Percentiles rank a stretch among this genome's conserved stretches.
These are phyloP conservation scores for Tachysurus fulvidraco DNA, from an alignment of 2,113 vertebrate genomes.

Conservation along the genomic window DNA sequence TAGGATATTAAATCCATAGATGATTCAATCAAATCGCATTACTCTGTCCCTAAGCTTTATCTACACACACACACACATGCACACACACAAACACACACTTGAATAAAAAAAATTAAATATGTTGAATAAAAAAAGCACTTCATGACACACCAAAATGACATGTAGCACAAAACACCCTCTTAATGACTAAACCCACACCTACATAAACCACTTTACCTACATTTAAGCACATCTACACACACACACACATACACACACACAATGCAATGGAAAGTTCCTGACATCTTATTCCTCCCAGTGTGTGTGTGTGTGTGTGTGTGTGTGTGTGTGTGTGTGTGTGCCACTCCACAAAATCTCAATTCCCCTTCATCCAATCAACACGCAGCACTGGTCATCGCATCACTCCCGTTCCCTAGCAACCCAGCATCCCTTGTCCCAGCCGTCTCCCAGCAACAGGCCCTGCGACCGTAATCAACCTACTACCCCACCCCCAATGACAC, in stretches of 20 bases:
- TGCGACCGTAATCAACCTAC: conserved; percentile 78
- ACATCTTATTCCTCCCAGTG: background rate
- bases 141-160: background rate
- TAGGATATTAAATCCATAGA: conserved; percentile 77
- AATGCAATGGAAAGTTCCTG: background rate
- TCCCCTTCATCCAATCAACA: conserved; percentile 69
- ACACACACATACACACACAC: conserved; percentile 25
- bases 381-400: conserved; percentile 74
- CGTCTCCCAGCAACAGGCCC: conserved; percentile 78
- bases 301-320: background rate
- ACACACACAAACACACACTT: conserved; percentile 28
- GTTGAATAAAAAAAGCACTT: background rate
- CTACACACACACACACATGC: background rate
- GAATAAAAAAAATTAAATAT: conserved; percentile 20
- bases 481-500: conserved; percentile 59
- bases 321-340: conserved; percentile 25
- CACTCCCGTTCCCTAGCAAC: conserved; percentile 75
- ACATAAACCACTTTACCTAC: background rate
- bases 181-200: background rate
- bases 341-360: conserved; percentile 68
- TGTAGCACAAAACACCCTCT: background rate
- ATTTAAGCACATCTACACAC: background rate
- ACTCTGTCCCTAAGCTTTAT: conserved; percentile 46
- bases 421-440: conserved; percentile 74
- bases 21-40: conserved; percentile 75